Evolutionary conservation across 1,140 invertebrate species (phyloP).

Genomic region (Gonioctena quinquepunctata): DNA sequence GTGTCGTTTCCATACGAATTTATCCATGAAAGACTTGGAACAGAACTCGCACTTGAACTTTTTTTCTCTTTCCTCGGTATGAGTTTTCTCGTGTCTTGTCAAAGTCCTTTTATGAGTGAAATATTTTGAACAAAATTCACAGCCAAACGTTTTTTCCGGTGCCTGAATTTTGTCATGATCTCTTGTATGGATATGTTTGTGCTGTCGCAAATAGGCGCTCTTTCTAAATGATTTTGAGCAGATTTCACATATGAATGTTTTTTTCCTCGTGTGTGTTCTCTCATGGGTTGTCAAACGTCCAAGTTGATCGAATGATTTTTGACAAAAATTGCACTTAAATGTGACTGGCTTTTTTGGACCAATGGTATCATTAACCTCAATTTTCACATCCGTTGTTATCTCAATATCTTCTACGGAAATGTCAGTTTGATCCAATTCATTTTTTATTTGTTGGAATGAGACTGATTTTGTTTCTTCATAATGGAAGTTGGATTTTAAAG

Average conservation of each 20-base stretch:
- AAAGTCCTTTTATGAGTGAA: conserved; percentile 61
- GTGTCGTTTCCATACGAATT: conserved; percentile 58
- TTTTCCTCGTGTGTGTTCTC: not conserved
- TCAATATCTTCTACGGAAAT: too few relatives aligned
- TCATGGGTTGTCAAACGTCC: not conserved
- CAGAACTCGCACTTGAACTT: conserved; percentile 59
- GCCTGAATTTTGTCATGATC: not conserved
- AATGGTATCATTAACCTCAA: too few relatives aligned
- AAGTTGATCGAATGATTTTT: not conserved
- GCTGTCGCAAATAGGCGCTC: not conserved
- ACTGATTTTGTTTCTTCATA: too few relatives aligned
- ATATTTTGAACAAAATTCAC: conserved; percentile 70
- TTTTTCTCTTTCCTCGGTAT: conserved; percentile 54
- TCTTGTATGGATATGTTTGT: not conserved
- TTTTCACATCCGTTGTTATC: too few relatives aligned
- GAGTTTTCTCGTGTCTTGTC: conserved; percentile 66
- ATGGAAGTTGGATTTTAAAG: too few relatives aligned
- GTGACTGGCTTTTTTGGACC: too few relatives aligned
- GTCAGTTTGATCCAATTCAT: too few relatives aligned
- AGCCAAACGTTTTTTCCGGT: conserved; percentile 37
- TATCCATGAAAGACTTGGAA: conserved; percentile 58
- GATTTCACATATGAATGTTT: not conserved
- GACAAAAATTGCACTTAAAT: conserved; percentile 68
- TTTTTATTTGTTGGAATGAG: too few relatives aligned
- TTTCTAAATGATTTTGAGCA: not conserved